Evolutionary conservation across 2,888 invertebrate species (phyloP), one percentile per base, ranked within the genome.

Genomic region (Tholera decimalis): DNA sequence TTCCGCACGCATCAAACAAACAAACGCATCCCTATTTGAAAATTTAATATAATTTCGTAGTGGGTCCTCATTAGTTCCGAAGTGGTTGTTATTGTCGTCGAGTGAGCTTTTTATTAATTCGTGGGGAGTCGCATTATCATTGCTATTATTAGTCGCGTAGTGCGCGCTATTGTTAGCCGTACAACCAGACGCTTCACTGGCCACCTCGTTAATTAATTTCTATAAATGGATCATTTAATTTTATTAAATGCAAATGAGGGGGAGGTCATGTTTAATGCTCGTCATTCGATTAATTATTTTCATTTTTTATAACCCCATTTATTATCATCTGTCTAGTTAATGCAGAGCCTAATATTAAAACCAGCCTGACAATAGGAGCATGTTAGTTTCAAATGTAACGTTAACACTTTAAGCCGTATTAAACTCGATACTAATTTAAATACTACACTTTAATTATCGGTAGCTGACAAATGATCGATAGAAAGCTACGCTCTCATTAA

Each of bases 221-320:
- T 92, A 83, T 93, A 94, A 95, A 95, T 94, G 95, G 90, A 94
- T 95, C 95, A 95, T 95, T 95, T 95, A 95, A 95, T 95, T 95
- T 95, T 88, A 95, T 94, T 93, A 93, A 94, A 94, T 95, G 92
- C 92, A 95, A 95, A 95, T 94, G 89, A 93, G 91, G 92, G 93
- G 94, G 91, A 91, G 91, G 89, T 85, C 79, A 79, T 87, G 85
- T 82, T 86, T 85, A 83, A 88, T 88, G 83, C 81, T 83, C 83
- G 80, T 86, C 85, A 86, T 84, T 84, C 79, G 58, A 80, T 76
- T 77, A 71, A 88, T 89, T 85, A 91, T 89, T 88, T 82, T 86
- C 84, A 78, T 79, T 76, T 66, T 80, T 67, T 67, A 37, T 51
- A 30, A 56, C 60, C 66, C 68, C 72, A 84, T 87, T 84, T 76